Evolutionary conservation across 2,113 vertebrate species (phyloP).

Genomic region (Enhydra lutris): DNA sequence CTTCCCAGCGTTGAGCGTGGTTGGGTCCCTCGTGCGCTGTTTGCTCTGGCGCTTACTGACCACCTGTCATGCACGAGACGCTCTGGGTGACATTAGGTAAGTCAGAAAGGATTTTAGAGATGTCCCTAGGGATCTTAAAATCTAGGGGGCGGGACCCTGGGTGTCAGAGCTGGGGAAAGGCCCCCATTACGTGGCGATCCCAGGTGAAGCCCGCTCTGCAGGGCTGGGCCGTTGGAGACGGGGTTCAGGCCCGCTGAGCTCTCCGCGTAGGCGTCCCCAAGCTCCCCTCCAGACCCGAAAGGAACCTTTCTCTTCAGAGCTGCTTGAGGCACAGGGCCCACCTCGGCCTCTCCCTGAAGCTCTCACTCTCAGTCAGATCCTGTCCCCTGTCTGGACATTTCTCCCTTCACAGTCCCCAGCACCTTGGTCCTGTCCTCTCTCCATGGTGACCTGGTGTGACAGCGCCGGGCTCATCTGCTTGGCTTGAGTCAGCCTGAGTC

Average conservation of each 20-base stretch:
- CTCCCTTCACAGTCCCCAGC: not conserved
- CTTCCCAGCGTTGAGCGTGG: accelerated
- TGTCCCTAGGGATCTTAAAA: not conserved
- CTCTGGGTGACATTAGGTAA: not conserved
- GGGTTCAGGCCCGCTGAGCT: not conserved
- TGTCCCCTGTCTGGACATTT: not conserved
- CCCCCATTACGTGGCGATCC: not conserved
- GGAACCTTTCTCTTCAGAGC: not conserved
- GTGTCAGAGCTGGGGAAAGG: not conserved
- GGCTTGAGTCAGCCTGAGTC: not conserved
- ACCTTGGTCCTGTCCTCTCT: not conserved
- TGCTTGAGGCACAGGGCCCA: not conserved
- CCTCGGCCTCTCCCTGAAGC: accelerated
- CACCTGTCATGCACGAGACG: not conserved
- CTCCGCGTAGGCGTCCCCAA: not conserved
- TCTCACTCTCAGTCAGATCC: accelerated
- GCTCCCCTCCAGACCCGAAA: not conserved
- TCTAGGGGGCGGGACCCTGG: not conserved
- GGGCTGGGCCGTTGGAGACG: accelerated
- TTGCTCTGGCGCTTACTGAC: not conserved
- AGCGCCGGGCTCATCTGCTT: not conserved
- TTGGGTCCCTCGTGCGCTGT: accelerated
- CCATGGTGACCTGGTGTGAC: no score
- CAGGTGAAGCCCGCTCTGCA: not conserved
- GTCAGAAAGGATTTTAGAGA: not conserved